These are phyloP conservation scores for Drosophila sulfurigaster DNA, from an alignment of 1,140 invertebrate genomes.

Conservation along the genomic window DNA sequence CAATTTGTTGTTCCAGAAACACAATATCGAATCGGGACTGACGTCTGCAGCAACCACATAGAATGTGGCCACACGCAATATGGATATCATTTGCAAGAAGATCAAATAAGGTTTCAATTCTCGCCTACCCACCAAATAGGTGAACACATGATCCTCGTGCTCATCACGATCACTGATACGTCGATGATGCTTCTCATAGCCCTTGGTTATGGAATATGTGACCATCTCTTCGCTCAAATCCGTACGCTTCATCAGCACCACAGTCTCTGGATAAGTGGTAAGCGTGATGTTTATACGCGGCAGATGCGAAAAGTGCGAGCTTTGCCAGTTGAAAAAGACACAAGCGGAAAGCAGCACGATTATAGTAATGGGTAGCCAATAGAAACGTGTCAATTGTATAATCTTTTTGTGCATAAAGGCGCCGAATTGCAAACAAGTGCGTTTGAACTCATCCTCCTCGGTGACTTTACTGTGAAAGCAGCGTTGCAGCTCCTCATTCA, in stretches of 20 bases:
- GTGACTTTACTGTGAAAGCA: neutral
- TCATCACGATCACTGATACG: too few species aligned
- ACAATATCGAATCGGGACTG: neutral
- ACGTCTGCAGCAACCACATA: constrained; percentile 9
- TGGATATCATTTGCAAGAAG: neutral
- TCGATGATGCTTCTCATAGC: neutral
- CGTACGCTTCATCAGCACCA: neutral
- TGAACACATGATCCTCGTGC: neutral
- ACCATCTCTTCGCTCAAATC: neutral
- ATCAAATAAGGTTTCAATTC: constrained; percentile 6
- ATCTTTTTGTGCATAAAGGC: neutral
- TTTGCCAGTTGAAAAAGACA: neutral
- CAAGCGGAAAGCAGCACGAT: neutral
- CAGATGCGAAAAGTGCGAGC: neutral
- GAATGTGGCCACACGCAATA: neutral
- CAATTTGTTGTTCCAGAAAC: constrained; percentile 16
- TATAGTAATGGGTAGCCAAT: neutral
- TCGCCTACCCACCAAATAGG: neutral
- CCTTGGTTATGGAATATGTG: neutral
- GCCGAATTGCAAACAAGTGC: neutral
- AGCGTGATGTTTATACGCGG: neutral
- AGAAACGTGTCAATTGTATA: neutral
- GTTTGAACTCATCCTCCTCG: neutral
- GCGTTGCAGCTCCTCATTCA: neutral
- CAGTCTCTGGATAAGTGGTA: neutral